Evolutionary conservation across 2,113 vertebrate species (phyloP).

Genomic region (Sander vitreus): DNA sequence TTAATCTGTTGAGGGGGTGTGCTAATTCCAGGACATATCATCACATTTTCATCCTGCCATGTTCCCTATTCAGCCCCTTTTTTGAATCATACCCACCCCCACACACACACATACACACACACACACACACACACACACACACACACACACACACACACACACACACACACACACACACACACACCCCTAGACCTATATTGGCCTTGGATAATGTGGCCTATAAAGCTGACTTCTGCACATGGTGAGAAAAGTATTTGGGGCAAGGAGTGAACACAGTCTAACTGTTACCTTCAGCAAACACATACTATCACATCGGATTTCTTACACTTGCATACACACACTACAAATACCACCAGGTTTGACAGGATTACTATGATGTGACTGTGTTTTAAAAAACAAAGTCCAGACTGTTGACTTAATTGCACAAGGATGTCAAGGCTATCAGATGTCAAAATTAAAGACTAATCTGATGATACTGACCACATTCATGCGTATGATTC

Average conservation of each 20-base stretch:
- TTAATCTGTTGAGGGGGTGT: slow-evolving; percentile 80
- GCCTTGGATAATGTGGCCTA: slow-evolving; percentile 2
- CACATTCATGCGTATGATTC: not conserved
- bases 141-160: too few relatives aligned
- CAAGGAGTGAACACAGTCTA: not conserved
- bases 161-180: too few relatives aligned
- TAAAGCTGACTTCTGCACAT: slow-evolving; percentile 56
- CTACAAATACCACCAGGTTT: not conserved
- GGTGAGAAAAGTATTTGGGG: slow-evolving; percentile 14
- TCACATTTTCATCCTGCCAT: slow-evolving; percentile 62
- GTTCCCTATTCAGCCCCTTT: slow-evolving; percentile 35
- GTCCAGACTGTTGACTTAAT: not conserved
- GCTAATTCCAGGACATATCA: slow-evolving; percentile 62
- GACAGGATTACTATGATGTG: not conserved
- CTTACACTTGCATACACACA: not conserved
- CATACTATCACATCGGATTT: slow-evolving; percentile 20
- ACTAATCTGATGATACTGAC: not conserved
- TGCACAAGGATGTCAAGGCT: not conserved
- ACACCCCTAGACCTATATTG: too few relatives aligned
- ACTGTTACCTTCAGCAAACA: slow-evolving; percentile 23
- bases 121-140: too few relatives aligned
- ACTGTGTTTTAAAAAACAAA: not conserved
- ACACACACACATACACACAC: slow-evolving; percentile 7
- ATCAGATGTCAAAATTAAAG: not conserved
- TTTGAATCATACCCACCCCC: slow-evolving; percentile 59